Evolutionary conservation across 2,888 invertebrate genomes (phyloP).

Genomic region (Pemphredon lugubris): DNA sequence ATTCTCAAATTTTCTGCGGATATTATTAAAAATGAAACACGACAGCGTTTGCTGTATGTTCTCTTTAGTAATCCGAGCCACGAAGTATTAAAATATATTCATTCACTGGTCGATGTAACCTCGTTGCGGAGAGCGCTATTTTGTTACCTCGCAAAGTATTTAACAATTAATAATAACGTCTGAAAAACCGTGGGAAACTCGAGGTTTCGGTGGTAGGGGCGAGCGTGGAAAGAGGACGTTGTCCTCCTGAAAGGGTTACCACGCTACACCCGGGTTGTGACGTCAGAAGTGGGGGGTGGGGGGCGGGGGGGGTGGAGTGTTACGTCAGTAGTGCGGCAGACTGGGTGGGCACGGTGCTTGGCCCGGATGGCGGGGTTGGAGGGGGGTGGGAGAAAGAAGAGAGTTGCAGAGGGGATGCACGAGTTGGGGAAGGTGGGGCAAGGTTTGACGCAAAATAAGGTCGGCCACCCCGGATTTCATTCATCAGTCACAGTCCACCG

Average conservation of each 20-base stretch:
- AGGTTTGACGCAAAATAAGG: slow-evolving; percentile 69
- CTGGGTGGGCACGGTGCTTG: slow-evolving; percentile 50
- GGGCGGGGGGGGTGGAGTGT: slow-evolving; percentile 27
- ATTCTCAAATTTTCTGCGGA: too few species aligned
- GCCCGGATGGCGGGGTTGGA: slow-evolving; percentile 5
- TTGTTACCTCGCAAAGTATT: too few species aligned
- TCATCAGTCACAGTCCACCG: slow-evolving; percentile 72
- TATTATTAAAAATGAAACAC: too few species aligned
- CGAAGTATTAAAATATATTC: too few species aligned
- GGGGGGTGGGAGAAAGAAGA: slow-evolving; percentile 2
- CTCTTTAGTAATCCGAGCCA: too few species aligned
- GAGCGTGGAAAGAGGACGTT: slow-evolving; percentile 46
- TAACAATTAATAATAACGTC: too few species aligned
- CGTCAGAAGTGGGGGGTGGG: slow-evolving; percentile 63
- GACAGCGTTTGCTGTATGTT: too few species aligned
- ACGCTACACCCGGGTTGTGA: slow-evolving; percentile 62
- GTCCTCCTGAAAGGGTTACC: slow-evolving; percentile 53
- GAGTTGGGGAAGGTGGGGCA: slow-evolving; percentile 35
- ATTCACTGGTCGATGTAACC: too few species aligned
- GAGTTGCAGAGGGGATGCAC: slow-evolving; percentile 32
- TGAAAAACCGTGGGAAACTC: background rate
- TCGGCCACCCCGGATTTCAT: slow-evolving; percentile 74
- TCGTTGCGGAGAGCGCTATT: too few species aligned
- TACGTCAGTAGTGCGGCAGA: slow-evolving; percentile 74
- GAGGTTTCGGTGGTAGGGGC: background rate